Percentiles rank a stretch among this genome's conserved stretches.
Evolutionary conservation across 2,797 vertebrate species (phyloP).

Genomic region (Percopsis omiscomaycus): DNA sequence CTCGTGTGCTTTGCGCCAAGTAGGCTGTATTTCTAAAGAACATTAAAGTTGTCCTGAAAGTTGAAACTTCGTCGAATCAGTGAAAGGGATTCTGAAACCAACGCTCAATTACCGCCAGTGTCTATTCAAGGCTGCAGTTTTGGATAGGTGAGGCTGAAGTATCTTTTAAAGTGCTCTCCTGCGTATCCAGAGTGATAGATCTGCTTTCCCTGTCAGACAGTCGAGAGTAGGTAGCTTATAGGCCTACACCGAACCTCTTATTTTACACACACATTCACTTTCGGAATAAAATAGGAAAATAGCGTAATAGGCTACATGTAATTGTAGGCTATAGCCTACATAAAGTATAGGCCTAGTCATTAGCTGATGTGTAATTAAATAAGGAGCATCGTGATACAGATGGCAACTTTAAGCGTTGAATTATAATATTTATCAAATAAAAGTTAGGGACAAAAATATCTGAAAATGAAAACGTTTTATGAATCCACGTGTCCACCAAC

Average conservation of each 20-base stretch:
- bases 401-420: too few relatives aligned
- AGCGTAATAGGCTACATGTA: background rate
- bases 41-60: conserved; percentile 31
- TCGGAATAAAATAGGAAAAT: conserved; percentile 20
- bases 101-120: conserved; percentile 77
- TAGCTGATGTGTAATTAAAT: background rate
- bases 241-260: conserved; percentile 8
- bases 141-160: conserved; percentile 81
- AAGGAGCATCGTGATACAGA: background rate
- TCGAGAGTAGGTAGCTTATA: conserved; percentile 1
- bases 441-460: too few relatives aligned
- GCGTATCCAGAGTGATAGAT: conserved; percentile 56
- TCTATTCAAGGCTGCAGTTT: conserved; percentile 52
- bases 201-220: conserved; percentile 60
- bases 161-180: conserved; percentile 73
- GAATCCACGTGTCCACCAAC: too few relatives aligned
- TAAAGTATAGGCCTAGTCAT: too few relatives aligned
- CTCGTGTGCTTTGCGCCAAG: background rate
- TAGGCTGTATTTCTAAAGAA: conserved; percentile 29
- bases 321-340: too few relatives aligned
- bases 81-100: conserved; percentile 78
- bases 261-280: background rate
- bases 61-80: conserved; percentile 62
- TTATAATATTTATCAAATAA: too few relatives aligned
- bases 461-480: too few relatives aligned